Conservation (phyloP, 1,140 invertebrate genomes). For the Olivierus martensii region DNA sequence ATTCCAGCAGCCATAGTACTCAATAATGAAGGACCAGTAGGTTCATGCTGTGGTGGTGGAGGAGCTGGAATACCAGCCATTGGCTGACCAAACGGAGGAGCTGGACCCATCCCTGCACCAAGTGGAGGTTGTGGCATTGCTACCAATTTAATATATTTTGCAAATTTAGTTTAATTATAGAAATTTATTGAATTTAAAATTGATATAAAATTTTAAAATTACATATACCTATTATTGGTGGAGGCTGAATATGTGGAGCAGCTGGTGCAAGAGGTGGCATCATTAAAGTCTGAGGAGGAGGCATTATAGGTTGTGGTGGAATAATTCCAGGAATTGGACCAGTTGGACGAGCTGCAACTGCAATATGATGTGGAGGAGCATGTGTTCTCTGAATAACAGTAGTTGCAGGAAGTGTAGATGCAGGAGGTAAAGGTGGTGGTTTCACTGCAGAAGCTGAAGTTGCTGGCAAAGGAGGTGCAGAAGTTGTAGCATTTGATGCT, state of each 20-base stretch:
- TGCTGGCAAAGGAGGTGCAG: slow-evolving; percentile 12
- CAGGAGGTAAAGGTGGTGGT: slow-evolving; percentile 17
- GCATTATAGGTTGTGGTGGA: slow-evolving; percentile 13
- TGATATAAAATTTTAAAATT: background rate
- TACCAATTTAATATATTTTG: background rate
- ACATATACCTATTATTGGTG: background rate
- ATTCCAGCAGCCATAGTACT: slow-evolving; percentile 12
- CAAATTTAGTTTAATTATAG: too few relatives aligned
- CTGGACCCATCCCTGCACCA: slow-evolving; percentile 21
- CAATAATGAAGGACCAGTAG: slow-evolving; percentile 8
- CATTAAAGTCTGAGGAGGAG: slow-evolving; percentile 14
- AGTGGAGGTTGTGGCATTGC: slow-evolving; percentile 23
- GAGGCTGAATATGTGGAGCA: slow-evolving; percentile 29
- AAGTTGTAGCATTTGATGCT: slow-evolving; percentile 5
- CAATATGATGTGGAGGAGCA: background rate
- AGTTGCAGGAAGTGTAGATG: slow-evolving; percentile 16
- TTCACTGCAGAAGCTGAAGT: slow-evolving; percentile 21
- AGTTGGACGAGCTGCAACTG: slow-evolving; percentile 33
- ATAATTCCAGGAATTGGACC: slow-evolving; percentile 26
- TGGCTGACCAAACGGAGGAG: slow-evolving; percentile 23
- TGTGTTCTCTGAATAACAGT: background rate
- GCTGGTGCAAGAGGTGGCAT: slow-evolving; percentile 32
- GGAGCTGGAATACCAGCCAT: background rate
- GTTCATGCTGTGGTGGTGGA: too few relatives aligned
- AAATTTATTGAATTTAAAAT: too few relatives aligned